Conservation (phyloP, 2,888 invertebrate genomes). For the Alloscopus bannaensis region DNA sequence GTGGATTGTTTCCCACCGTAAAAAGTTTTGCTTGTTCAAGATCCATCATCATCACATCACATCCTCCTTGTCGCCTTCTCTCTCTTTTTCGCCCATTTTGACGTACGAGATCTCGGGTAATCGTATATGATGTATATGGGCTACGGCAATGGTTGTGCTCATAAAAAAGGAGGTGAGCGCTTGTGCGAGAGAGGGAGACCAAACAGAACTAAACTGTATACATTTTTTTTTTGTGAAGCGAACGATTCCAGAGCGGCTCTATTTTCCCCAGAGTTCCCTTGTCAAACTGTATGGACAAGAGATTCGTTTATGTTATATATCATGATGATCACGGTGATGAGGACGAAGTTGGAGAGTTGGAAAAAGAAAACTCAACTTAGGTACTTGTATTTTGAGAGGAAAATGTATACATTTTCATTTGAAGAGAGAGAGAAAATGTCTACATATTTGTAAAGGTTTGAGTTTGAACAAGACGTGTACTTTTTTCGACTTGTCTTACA, state of each 20-base stretch:
- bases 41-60: conserved; percentile 53
- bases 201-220: too few species aligned
- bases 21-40: conserved; percentile 57
- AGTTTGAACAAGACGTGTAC: not conserved
- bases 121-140: not conserved
- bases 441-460: not conserved
- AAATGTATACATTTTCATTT: too few species aligned
- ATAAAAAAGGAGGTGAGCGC: not conserved
- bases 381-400: too few species aligned
- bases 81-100: conserved; percentile 19
- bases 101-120: not conserved
- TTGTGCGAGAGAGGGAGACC: too few species aligned
- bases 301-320: conserved; percentile 22
- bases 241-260: too few species aligned
- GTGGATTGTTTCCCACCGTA: conserved; percentile 52
- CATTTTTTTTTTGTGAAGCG: too few species aligned
- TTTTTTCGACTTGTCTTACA: too few species aligned
- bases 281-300: conserved; percentile 30
- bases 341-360: not conserved
- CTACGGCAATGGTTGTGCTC: too few species aligned
- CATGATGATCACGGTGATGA: conserved; percentile 11
- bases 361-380: too few species aligned
- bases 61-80: conserved; percentile 41
- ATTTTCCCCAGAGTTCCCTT: too few species aligned
- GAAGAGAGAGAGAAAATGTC: not conserved